A percentile compares a stretch with the other conserved stretches of the same genome.
Conservation (phyloP, 2,888 invertebrate genomes). For the Hoplodrina blanda region DNA sequence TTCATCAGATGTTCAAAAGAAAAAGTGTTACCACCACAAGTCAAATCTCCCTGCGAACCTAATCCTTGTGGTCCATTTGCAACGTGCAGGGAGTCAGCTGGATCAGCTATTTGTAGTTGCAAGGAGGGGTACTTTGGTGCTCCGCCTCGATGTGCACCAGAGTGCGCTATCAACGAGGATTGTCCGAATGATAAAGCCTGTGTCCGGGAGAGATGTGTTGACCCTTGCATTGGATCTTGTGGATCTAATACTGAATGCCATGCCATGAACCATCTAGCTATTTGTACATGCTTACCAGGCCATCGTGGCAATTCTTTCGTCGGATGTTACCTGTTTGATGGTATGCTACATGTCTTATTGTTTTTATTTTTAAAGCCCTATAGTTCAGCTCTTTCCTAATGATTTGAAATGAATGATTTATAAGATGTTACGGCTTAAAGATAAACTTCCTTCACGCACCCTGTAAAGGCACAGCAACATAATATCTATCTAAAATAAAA, state of each 20-base stretch:
- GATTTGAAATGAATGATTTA: too few relatives aligned
- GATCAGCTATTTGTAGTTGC: slow-evolving; percentile 91
- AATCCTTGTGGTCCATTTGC: slow-evolving; percentile 94
- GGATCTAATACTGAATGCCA: slow-evolving; percentile 93
- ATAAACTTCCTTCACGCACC: too few relatives aligned
- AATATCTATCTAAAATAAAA: too few relatives aligned
- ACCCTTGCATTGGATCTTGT: slow-evolving; percentile 93
- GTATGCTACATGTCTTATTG: slow-evolving; percentile 65
- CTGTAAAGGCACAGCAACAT: too few relatives aligned
- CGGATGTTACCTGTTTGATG: slow-evolving; percentile 79
- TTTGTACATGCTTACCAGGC: slow-evolving; percentile 93
- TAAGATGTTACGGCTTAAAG: too few relatives aligned
- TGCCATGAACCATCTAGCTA: slow-evolving; percentile 94
- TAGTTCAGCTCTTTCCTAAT: too few relatives aligned
- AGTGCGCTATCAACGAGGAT: slow-evolving; percentile 94
- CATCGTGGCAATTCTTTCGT: slow-evolving; percentile 94
- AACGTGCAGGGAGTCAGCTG: slow-evolving; percentile 89
- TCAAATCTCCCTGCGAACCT: slow-evolving; percentile 90
- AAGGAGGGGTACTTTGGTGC: slow-evolving; percentile 92
- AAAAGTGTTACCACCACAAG: slow-evolving; percentile 90
- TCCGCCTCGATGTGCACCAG: slow-evolving; percentile 94
- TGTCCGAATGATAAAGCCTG: slow-evolving; percentile 94
- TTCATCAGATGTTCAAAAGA: slow-evolving; percentile 89
- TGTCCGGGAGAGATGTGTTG: slow-evolving; percentile 93
- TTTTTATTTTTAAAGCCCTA: too few relatives aligned